Evolutionary conservation across 30 jellyfish, hydroid and myxozoan genomes (phyloP).

Genomic region (Nemopilema nomurai): DNA sequence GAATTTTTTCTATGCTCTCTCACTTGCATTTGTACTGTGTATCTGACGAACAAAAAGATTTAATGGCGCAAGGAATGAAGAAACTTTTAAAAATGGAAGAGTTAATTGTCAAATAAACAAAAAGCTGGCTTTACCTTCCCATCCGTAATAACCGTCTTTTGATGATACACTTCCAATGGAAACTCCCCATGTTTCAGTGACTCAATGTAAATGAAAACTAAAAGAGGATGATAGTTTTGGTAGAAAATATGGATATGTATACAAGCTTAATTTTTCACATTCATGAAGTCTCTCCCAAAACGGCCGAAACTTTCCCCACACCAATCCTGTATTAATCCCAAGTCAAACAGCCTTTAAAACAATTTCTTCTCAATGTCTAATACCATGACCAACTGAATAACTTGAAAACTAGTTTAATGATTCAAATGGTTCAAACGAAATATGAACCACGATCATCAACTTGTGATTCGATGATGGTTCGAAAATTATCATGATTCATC

Average conservation of each 20-base stretch:
- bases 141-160: slow-evolving; percentile 16
- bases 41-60: too few relatives aligned
- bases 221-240: background rate
- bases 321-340: background rate
- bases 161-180: slow-evolving; percentile 8
- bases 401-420: too few relatives aligned
- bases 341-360: background rate
- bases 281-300: background rate
- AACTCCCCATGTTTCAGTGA: slow-evolving; percentile 36
- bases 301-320: background rate
- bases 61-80: too few relatives aligned
- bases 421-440: background rate
- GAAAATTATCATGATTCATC: too few relatives aligned
- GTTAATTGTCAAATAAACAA: too few relatives aligned
- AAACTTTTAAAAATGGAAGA: background rate
- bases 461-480: too few relatives aligned
- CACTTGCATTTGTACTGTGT: too few relatives aligned
- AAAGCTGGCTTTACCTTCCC: background rate
- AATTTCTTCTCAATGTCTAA: too few relatives aligned
- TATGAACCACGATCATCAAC: too few relatives aligned
- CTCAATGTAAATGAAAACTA: slow-evolving; percentile 44
- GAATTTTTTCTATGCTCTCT: too few relatives aligned
- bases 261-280: background rate
- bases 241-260: background rate
- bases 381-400: too few relatives aligned